Conservation (phyloP, 2,888 invertebrate genomes). For the Cantharis rufa region DNA sequence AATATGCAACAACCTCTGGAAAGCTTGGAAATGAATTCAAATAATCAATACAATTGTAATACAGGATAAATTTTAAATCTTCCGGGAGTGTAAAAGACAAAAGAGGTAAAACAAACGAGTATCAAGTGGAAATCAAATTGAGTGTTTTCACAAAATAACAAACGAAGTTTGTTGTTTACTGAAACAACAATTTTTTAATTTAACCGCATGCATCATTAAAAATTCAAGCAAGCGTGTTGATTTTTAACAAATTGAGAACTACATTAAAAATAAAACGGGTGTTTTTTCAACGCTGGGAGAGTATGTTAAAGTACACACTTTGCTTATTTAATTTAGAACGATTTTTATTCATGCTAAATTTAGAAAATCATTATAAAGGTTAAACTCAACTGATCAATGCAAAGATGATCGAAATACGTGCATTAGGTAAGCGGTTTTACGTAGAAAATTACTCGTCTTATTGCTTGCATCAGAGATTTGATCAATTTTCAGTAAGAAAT, state of each 20-base stretch:
- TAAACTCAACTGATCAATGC: not conserved
- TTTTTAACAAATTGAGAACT: not conserved
- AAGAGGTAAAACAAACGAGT: not conserved
- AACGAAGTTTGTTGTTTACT: not conserved
- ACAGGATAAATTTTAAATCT: not conserved
- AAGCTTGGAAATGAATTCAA: not conserved
- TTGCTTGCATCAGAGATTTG: too few relatives aligned
- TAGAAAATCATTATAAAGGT: not conserved
- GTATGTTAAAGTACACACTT: not conserved
- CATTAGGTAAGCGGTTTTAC: not conserved
- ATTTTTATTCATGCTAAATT: not conserved
- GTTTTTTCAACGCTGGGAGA: not conserved
- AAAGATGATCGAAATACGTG: not conserved
- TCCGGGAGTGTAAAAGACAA: not conserved
- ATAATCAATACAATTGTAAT: not conserved
- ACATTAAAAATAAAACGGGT: not conserved
- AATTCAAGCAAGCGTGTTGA: not conserved
- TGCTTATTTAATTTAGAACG: not conserved
- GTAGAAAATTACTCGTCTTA: too few relatives aligned
- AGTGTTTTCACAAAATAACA: not conserved
- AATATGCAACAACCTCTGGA: not conserved
- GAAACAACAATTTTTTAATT: not conserved
- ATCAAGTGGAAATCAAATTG: not conserved
- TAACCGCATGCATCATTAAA: not conserved
- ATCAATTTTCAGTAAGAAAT: too few relatives aligned